Evolutionary conservation across 2,888 invertebrate species (phyloP), one percentile per base, ranked within the genome.

Genomic region (Hydroisotoma schaefferi): DNA sequence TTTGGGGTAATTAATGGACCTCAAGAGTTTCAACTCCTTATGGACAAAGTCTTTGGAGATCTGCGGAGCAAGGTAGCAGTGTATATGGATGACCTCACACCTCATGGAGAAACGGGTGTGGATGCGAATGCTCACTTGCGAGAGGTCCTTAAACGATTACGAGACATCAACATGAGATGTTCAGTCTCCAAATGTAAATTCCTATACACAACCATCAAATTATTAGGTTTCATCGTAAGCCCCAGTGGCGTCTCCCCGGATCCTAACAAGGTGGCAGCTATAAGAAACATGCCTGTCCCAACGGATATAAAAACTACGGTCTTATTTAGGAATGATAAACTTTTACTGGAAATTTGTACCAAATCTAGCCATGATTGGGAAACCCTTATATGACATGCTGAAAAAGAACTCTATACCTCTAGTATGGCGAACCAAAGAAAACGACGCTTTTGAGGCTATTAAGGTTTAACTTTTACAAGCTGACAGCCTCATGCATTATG

Each of bases 301-400:
- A 61, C 59, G 20, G 65, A 73, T 55, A 61, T 72, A 0, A 58
- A 65, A 73, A 64, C 57, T 75, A 0, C 59, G 68, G 28, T 62
- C 73, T 1, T 75, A 75, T 61, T 29, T 73, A 2, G 76, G 76
- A 1, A 70, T 75, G 63, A 59, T 75, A 0, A 76, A 76, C 67
- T 77, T 75, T 69, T 76, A 76, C 61, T 68, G 74, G 10, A 69
- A 71, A 55, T 78, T 77, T 69, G 65, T 76, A 1, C 69, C 73
- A n/a, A 69, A 73, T 22, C 66, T 75, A 12, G 52, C 75, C 3
- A 58, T 55, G 0, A 69, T 74, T 5, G 55, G 72, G n/a, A 52
- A 63, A 12, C 76, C 75, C 0, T 57, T 77, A 10, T 71, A 33
- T 33, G 33, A 33, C 8, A 33, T 33, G 8, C 15, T 33, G 33